phyloP scores from a whole-genome alignment of 2,797 vertebrate genomes.

The Otolemur crassicaudatus region DNA sequence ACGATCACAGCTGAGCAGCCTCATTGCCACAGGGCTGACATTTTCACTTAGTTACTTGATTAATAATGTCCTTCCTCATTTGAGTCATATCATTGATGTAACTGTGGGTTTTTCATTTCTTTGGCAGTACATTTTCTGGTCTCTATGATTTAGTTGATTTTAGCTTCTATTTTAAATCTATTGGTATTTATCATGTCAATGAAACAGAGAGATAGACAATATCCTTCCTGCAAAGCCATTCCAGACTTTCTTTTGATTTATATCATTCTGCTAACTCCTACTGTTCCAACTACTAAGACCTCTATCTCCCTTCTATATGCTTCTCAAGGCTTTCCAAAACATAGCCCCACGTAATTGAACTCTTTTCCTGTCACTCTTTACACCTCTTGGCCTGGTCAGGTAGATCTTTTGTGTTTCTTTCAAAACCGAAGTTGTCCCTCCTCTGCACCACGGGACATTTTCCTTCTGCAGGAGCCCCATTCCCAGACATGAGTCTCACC shows the following conservation, averaged over 20 bases:
- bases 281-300: neutral
- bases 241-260: conserved; percentile 23
- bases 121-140: conserved; percentile 70
- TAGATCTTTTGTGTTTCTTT: neutral
- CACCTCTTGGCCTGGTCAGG: neutral
- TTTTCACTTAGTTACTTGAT: conserved; percentile 25
- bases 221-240: conserved; percentile 22
- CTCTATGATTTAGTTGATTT: conserved; percentile 52
- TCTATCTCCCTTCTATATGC: neutral
- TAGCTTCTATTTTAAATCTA: conserved; percentile 64
- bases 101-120: conserved; percentile 45
- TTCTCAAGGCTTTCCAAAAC: neutral
- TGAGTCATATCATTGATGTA: conserved; percentile 48
- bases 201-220: conserved; percentile 15
- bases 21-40: neutral
- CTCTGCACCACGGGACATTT: accelerated
- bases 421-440: neutral
- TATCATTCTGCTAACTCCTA: neutral
- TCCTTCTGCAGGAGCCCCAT: neutral
- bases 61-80: conserved; percentile 39
- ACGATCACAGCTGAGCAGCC: neutral
- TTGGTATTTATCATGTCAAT: conserved; percentile 44
- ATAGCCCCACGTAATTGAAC: too few relatives aligned
- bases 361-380: neutral
- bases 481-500: neutral